These are phyloP conservation scores for Brachymystax lenok DNA, from an alignment of 2,797 vertebrate species.

Conservation along the genomic window DNA sequence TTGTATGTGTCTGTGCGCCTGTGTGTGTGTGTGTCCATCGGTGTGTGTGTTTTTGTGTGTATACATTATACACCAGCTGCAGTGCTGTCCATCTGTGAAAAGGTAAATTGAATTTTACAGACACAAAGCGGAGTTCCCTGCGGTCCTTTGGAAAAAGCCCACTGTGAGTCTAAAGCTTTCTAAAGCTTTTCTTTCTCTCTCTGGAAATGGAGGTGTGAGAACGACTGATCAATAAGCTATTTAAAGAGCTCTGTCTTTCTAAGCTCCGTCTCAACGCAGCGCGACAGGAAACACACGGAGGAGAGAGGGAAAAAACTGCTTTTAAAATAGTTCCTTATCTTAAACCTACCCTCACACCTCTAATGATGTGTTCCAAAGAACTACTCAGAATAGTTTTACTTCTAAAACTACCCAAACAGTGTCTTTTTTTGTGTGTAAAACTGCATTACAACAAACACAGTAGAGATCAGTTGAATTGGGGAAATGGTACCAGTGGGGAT, in stretches of 20 bases:
- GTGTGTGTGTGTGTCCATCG: neutral
- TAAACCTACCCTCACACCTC: neutral
- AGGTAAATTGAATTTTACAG: conserved; percentile 76
- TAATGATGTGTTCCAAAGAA: neutral
- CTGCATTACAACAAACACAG: too few relatives aligned
- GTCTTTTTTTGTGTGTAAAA: too few relatives aligned
- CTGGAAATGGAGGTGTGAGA: conserved; percentile 67
- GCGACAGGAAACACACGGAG: conserved; percentile 52
- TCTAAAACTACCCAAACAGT: neutral
- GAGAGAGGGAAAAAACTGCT: conserved; percentile 7
- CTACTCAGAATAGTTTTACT: neutral
- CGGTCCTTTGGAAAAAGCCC: conserved; percentile 59
- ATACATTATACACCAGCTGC: conserved; percentile 44
- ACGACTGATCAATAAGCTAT: conserved; percentile 70
- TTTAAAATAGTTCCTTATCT: neutral
- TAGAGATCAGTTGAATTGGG: too few relatives aligned
- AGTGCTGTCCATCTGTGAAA: conserved; percentile 67
- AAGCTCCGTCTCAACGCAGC: conserved; percentile 22
- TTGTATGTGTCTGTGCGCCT: neutral
- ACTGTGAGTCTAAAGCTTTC: conserved; percentile 70
- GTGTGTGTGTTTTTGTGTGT: conserved; percentile 1
- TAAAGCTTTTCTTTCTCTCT: conserved; percentile 57
- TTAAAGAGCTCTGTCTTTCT: conserved; percentile 67
- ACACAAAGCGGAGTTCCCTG: conserved; percentile 72
- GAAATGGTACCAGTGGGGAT: too few relatives aligned